Base-by-base conservation (phyloP, 2,888 invertebrate species). In the Latrodectus hesperus region DNA sequence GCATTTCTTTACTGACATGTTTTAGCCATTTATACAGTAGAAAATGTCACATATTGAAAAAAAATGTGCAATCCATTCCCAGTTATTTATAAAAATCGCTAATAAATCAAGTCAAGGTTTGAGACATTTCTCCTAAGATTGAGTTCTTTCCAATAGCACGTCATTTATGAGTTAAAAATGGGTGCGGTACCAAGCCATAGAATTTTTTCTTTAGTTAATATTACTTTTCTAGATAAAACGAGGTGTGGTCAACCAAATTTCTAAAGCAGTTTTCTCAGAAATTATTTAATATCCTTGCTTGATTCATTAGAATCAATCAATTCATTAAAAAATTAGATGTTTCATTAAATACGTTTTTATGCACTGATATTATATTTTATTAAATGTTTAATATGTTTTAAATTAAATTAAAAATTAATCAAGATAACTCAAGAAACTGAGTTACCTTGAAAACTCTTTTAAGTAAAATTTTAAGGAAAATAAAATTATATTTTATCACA, bases 61-160 rank as follows among this genome's bases (percentile, higher is more conserved):
- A 60, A 55, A 60, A n/a, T 5, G 17, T 17, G 67, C 12, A 68
- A 22, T 68, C 26, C 67, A 22, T 68, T 68, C 22, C 17, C 9
- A 68, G 12, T 68, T 26, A 68, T 22, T 68, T 17, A n/a, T 10
- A 22, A 26, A 68, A 68, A 68, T 68, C 67, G n/a, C 17, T 17
- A 22, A 68, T 68, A 68, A 68, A 26, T 68, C 67, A 68, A 17
- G 26, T 26, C 12, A 68, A 68, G 22, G 67, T 60, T 68, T 68
- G 67, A 68, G 26, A 68, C 26, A 17, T 17, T 68, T 68, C 67
- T 17, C 9, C 16, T 68, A 68, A 68, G 67, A 68, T 26, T 11
- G 17, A 68, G 17, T 68, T 22, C 67, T 17, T 68, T 68, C 26
- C 67, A 17, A 22, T 68, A 26, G 11, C 67, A 68, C 26, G 67